These are phyloP conservation scores for Sebastes steindachneri DNA, from an alignment of 2,797 vertebrate species.

Conservation along the genomic window DNA sequence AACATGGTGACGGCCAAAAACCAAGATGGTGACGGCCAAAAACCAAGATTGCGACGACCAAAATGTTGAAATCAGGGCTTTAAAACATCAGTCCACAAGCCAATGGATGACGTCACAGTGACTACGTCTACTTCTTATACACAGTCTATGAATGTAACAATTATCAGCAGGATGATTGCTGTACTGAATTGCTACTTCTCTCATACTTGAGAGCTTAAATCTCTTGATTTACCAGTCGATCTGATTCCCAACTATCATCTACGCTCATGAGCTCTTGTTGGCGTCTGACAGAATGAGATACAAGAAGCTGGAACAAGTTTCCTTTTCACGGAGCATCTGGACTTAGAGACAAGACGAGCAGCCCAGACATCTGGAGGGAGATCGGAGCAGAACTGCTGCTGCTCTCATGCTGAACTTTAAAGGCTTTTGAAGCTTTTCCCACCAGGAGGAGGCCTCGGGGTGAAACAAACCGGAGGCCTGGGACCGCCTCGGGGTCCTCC, in stretches of 20 bases:
- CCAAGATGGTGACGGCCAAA: rapidly evolving
- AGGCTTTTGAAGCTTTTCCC: background rate
- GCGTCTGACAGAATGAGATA: background rate
- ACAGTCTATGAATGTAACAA: too few relatives aligned
- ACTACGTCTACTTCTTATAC: too few relatives aligned
- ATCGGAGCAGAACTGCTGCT: background rate
- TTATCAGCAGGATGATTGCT: too few relatives aligned
- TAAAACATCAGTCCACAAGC: too few relatives aligned
- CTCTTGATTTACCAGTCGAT: background rate
- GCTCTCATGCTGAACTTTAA: background rate
- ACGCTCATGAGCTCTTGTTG: background rate
- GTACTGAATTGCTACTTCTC: too few relatives aligned
- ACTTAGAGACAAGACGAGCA: background rate
- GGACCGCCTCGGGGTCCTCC: background rate
- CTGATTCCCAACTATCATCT: background rate
- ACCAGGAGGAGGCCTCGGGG: background rate
- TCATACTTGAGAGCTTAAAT: too few relatives aligned
- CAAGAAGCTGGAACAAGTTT: background rate
- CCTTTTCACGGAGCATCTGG: background rate
- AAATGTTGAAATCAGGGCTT: too few relatives aligned
- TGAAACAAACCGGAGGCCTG: background rate
- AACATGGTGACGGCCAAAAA: rapidly evolving
- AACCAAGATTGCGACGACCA: too few relatives aligned
- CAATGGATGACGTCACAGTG: too few relatives aligned
- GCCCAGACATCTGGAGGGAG: background rate